A percentile compares a stretch with the other conserved stretches of the same genome.
These are phyloP conservation scores for Hoplostethus mediterraneus DNA, from an alignment of 2,797 vertebrate genomes.

Conservation along the genomic window DNA sequence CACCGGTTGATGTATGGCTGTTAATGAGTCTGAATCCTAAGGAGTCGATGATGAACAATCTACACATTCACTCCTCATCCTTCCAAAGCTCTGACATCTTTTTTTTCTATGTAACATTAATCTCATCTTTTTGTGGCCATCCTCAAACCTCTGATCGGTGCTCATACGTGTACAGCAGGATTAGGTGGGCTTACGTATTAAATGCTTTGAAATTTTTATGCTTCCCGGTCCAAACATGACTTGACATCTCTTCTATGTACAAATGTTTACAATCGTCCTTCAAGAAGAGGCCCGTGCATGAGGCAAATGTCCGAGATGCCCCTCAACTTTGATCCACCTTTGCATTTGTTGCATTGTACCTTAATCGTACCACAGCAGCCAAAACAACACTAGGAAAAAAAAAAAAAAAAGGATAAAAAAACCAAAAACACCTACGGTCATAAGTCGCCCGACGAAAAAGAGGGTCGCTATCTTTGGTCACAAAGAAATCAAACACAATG, in stretches of 20 bases:
- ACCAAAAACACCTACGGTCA: slow-evolving; percentile 65
- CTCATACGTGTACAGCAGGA: slow-evolving; percentile 70
- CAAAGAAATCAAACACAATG: slow-evolving; percentile 81
- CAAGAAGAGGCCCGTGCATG: slow-evolving; percentile 86
- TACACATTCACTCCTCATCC: slow-evolving; percentile 26
- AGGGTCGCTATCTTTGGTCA: slow-evolving; percentile 94
- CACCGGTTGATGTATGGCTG: slow-evolving; percentile 44
- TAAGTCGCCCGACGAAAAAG: slow-evolving; percentile 74
- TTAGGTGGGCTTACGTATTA: slow-evolving; percentile 78
- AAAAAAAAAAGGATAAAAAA: slow-evolving; percentile 59
- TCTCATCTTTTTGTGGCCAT: slow-evolving; percentile 55
- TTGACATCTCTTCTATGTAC: slow-evolving; percentile 82
- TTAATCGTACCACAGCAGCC: slow-evolving; percentile 66
- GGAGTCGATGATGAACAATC: slow-evolving; percentile 51
- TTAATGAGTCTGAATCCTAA: slow-evolving; percentile 21
- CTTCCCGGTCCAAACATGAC: slow-evolving; percentile 76
- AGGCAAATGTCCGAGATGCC: slow-evolving; percentile 68
- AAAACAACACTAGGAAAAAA: slow-evolving; percentile 57
- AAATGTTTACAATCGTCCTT: slow-evolving; percentile 79
- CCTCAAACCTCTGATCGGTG: slow-evolving; percentile 66
- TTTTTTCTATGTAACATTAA: slow-evolving; percentile 34
- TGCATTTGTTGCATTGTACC: slow-evolving; percentile 14
- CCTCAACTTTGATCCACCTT: slow-evolving; percentile 24
- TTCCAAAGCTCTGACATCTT: no score
- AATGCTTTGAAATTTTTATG: slow-evolving; percentile 64